Evolutionary conservation across 1,140 invertebrate species (phyloP), one percentile per base, ranked within the genome.

Genomic region (Dolichoris vasculosae): DNA sequence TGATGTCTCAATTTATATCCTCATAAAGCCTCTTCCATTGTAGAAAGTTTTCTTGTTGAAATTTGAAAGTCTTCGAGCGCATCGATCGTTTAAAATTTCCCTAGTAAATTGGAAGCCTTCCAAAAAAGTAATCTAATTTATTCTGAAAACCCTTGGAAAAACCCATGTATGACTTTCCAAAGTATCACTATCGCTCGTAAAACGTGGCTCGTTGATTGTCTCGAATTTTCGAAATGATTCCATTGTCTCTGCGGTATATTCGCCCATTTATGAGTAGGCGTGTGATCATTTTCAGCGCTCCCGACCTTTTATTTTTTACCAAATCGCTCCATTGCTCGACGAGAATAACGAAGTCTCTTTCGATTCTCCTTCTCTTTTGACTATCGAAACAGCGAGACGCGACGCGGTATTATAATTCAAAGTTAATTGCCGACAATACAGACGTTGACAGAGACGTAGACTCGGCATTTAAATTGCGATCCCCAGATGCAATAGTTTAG

Each of bases 391-490:
- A 38, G 46, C 26, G 69, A n/a, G 71, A 35, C 55, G 55, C 59
- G 71, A 11, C 77, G 48, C 20, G 32, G 11, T 48, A 75, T 73
- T 82, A 80, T 82, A 76, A 86, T 86, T 86, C 79, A 86, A 82
- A 82, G 78, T 67, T 82, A 86, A 86, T 85, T 85, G 71, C 84
- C 84, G 51, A 75, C 78, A 67, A 81, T 48, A n/a, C 67, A 80
- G 40, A 81, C 67, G 48, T 85, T 67, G 73, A 75, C 67, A n/a
- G 13, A 32, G 30, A 38, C 32, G 20, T 35, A 78, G 59, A 51
- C 20, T 55, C 26, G 35, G 63, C n/a, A 83, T 77, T 78, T 83
- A 83, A 83, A 83, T 77, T 46, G 59, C 51, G 23, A 51, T 77
- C 35, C 43, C 59, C 51, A 48, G 82, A 63, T 77, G 59, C 64